Conservation (phyloP, 2,797 vertebrate species). For the Echiichthys vipera region DNA sequence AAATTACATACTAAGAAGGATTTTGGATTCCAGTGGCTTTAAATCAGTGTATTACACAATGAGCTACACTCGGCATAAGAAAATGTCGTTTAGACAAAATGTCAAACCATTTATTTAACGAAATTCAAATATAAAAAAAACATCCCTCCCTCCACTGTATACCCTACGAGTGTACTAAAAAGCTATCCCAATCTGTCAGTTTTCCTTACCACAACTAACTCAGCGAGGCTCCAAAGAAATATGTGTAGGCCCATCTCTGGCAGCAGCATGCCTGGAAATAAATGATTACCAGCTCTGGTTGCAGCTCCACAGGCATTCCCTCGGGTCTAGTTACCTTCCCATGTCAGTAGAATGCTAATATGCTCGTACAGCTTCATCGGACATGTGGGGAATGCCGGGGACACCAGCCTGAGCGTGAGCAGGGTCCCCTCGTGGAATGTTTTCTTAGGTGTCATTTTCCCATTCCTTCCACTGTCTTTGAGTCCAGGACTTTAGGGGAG, state of each 20-base stretch:
- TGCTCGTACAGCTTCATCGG: constrained; percentile 75
- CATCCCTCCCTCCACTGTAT: background rate
- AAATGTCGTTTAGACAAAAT: background rate
- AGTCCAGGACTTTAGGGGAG: constrained; percentile 57
- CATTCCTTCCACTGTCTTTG: constrained; percentile 74
- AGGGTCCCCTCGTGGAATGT: constrained; percentile 74
- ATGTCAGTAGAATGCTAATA: constrained; percentile 84
- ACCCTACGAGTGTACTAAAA: background rate
- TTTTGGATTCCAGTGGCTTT: too few species aligned
- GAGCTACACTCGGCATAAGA: too few species aligned
- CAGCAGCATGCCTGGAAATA: constrained; percentile 72
- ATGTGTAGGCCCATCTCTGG: constrained; percentile 57
- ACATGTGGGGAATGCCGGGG: constrained; percentile 70
- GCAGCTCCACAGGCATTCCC: constrained; percentile 70
- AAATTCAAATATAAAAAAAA: background rate
- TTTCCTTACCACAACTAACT: constrained; percentile 39
- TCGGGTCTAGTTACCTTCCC: constrained; percentile 75
- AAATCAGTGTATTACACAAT: too few species aligned
- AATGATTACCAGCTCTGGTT: constrained; percentile 82
- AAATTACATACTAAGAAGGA: too few species aligned
- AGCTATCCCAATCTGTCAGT: constrained; percentile 25
- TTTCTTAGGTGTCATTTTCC: constrained; percentile 84
- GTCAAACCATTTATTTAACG: background rate
- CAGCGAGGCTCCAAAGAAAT: constrained; percentile 39
- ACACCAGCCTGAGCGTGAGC: constrained; percentile 74